Conservation (phyloP, 2,113 vertebrate genomes). For the Baryphthengus martii region DNA sequence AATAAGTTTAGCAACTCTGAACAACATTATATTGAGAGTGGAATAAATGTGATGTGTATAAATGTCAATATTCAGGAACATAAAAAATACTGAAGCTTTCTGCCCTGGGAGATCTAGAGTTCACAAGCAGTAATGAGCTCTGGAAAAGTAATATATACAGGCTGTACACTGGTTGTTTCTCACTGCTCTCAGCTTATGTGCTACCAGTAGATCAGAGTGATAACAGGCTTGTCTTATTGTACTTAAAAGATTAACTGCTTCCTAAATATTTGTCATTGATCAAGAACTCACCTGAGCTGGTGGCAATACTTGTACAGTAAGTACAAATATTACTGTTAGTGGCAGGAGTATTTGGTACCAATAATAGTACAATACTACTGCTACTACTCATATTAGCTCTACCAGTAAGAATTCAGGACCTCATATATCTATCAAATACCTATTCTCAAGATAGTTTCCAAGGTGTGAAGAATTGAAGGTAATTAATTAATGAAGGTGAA, state of each 20-base stretch:
- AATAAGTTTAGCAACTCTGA: neutral
- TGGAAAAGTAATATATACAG: neutral
- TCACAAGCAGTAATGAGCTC: neutral
- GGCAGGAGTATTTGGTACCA: neutral
- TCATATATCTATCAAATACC: neutral
- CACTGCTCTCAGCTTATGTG: neutral
- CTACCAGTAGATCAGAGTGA: neutral
- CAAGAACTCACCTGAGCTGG: neutral
- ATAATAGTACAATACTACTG: neutral
- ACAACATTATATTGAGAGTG: neutral
- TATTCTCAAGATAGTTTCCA: neutral
- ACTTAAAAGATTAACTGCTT: neutral
- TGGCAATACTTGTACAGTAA: neutral
- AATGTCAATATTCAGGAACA: neutral
- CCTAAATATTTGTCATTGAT: neutral
- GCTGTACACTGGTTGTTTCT: neutral
- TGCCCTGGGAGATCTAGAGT: neutral
- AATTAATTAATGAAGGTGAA: neutral
- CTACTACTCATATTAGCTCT: neutral
- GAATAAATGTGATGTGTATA: neutral
- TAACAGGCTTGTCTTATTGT: neutral
- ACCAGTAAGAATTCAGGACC: neutral
- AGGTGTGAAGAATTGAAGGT: neutral
- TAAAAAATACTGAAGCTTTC: neutral
- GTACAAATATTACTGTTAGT: neutral